phyloP scores from a whole-genome alignment of 2,113 vertebrate species.

The Ciconia boyciana region DNA sequence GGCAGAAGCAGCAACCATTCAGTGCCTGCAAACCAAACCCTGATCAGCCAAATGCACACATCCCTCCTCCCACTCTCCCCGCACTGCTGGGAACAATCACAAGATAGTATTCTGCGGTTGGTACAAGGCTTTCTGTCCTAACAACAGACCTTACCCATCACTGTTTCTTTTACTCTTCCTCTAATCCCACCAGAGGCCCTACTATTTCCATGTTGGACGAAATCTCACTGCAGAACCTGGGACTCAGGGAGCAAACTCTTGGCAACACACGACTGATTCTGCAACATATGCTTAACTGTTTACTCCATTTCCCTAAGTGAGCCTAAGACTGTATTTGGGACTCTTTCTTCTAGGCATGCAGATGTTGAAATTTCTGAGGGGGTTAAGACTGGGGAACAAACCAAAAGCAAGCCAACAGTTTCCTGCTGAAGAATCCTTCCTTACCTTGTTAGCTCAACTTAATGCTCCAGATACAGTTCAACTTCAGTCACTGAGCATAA shows the following conservation, averaged over 20 bases:
- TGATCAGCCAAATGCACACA: fast-evolving
- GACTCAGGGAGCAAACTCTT: background rate
- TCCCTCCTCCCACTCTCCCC: background rate
- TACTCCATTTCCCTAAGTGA: background rate
- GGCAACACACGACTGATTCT: background rate
- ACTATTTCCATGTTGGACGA: background rate
- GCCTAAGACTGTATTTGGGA: background rate
- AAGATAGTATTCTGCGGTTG: background rate
- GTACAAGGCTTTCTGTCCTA: background rate
- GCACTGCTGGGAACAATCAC: background rate
- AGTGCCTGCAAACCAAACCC: background rate
- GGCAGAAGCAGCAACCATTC: background rate
- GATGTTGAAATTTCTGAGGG: background rate
- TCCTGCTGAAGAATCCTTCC: background rate
- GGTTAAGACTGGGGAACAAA: background rate
- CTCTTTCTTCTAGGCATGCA: background rate
- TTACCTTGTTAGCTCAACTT: background rate
- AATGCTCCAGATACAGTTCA: background rate
- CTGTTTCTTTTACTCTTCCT: background rate
- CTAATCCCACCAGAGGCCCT: background rate
- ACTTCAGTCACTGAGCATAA: background rate
- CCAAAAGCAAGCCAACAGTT: background rate
- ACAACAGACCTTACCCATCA: background rate
- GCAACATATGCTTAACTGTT: background rate
- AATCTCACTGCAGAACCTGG: background rate